Evolutionary conservation across 2,797 vertebrate species (phyloP), one percentile per base, ranked within the genome.

Genomic region (Bryconaethiops microstoma): DNA sequence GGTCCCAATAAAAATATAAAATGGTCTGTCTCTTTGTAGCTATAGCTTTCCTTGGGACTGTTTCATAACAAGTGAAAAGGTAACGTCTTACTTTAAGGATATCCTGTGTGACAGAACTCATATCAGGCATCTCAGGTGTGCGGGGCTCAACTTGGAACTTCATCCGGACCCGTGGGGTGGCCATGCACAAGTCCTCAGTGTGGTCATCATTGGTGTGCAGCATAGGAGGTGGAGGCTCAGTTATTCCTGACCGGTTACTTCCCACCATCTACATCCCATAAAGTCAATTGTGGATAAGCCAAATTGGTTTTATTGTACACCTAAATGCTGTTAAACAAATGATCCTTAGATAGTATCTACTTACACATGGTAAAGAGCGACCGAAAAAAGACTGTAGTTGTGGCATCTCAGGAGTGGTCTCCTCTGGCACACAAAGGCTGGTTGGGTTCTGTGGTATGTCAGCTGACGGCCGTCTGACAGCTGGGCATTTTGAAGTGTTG

Each of bases 91-190:
- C 94, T 86, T 94, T 94, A 85, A 90, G 92, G 84, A 95, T 93
- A 83, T 94, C 93, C 81, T 92, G 92, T 12, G 94, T 95, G 0
- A 93, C 79, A 6, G 91, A 91, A 88, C 94, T 94, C 76, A 98
- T 92, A 91, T 97, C 95, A 8, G 97, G 97, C 89, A 95, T 95
- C 70, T 96, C 93, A 0, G 97, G 97, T 71, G 96, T 97, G 89
- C 67, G 82, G 16, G 95, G 90, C 19, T 93, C 92, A 1, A 40
- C 17, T 9, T 79, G 35, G 60, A 94, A 91, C 78, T 90, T 89
- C 73, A 23, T 77, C 74, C 88, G 87, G 81, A 90, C 68, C 1
- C 83, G 85, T 16, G 94, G 93, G 0, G 91, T 92, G 55, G 89
- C 72, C 29, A 93, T 76, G 57, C 67, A 89, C 84, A 92, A 93